These are phyloP conservation scores for Omphaloscelis lunosa DNA, from an alignment of 2,888 invertebrate species.

Conservation along the genomic window DNA sequence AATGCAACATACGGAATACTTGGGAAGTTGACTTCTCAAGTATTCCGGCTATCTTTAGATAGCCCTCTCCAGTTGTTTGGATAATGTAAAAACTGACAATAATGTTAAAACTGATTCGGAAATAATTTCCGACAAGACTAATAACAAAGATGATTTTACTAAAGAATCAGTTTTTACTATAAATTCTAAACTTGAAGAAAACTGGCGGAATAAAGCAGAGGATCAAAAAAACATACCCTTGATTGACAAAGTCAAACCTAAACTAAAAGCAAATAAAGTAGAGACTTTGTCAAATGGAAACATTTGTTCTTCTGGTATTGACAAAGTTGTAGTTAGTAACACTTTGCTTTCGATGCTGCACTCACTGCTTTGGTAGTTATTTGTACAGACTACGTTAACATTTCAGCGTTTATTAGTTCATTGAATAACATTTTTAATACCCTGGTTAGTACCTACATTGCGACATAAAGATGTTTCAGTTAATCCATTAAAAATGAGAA, in stretches of 20 bases:
- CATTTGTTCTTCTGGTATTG: slow-evolving; percentile 13
- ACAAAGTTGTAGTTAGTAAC: slow-evolving; percentile 3
- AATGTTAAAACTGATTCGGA: too few species aligned
- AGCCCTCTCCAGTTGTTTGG: too few species aligned
- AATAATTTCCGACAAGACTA: too few species aligned
- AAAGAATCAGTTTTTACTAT: too few species aligned
- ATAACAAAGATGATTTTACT: too few species aligned
- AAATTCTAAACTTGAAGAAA: slow-evolving; percentile 10
- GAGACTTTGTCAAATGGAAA: slow-evolving; percentile 11
- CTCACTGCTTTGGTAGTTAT: slow-evolving; percentile 5
- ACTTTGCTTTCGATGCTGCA: slow-evolving; percentile 12
- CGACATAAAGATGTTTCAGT: slow-evolving; percentile 6
- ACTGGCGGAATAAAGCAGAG: slow-evolving; percentile 8
- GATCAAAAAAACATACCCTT: slow-evolving; percentile 2
- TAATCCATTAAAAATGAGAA: too few species aligned
- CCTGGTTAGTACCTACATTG: slow-evolving; percentile 1
- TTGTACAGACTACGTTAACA: neutral
- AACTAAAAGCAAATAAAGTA: slow-evolving; percentile 10
- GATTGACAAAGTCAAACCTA: slow-evolving; percentile 10
- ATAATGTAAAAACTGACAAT: too few species aligned
- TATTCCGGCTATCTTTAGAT: too few species aligned
- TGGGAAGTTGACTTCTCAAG: too few species aligned
- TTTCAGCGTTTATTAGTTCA: neutral
- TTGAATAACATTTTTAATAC: neutral
- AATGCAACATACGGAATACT: too few species aligned